Evolutionary conservation across 2,113 vertebrate genomes (phyloP), one percentile per base, ranked within the genome.

Genomic region (Fulmarus glacialis): DNA sequence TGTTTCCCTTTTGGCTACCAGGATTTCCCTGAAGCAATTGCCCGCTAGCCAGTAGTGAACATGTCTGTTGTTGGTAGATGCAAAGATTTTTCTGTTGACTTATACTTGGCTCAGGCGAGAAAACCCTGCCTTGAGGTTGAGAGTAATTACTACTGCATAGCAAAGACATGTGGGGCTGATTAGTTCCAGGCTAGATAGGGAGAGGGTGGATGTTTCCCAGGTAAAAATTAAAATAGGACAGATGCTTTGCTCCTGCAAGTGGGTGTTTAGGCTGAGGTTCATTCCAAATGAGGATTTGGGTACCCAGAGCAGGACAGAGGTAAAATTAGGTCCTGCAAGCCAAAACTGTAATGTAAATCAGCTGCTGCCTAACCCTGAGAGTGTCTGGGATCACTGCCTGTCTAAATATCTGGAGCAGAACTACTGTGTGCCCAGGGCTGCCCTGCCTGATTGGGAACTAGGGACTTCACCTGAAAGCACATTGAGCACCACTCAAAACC

Each of bases 91-190:
- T 92, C 71, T 94, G 43, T 66, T 94, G 91, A 70, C 58, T 82
- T 91, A 13, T 16, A 15, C 34, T 3, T 30, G 77, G 36, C 40
- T 73, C 24, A 72, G 53, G 60, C 0, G 1, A 58, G 70, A 93
- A 94, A 72, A 24, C 38, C 40, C 66, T 93, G 81, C 89, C 70
- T 89, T 60, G 60, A 75, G n/a, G 29, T 3, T 47, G 58, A 43
- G 48, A 26, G 42, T n/a, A 77, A 80, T 93, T 75, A 55, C 52
- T 91, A 8, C 60, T 73, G 66, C 71, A 66, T 2, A 85, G 81
- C 82, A 64, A 87, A 88, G 89, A 38, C 87, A 42, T 62, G 64
- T 94, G 95, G 53, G 73, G 88, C 75, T 92, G 64, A 77, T 97
- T 95, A 87, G 24, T 93, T 95, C 70, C 81, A 82, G 78, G 91